Evolutionary conservation across 2,888 invertebrate species (phyloP).

Genomic region (Campaea margaritaria): DNA sequence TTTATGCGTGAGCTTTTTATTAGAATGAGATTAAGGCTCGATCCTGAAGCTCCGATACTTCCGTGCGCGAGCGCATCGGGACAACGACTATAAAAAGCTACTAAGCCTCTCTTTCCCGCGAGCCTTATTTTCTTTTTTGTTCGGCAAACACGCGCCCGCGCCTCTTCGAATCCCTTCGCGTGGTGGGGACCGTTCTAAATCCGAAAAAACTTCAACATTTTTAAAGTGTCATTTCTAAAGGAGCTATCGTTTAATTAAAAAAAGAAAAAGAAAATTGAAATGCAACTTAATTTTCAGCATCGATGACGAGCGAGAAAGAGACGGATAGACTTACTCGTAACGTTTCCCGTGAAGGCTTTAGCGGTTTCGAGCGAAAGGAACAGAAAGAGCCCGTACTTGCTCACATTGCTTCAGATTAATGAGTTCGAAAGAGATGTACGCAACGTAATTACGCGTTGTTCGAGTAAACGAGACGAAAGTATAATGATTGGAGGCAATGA

Average conservation of each 20-base stretch:
- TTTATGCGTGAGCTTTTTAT: conserved; percentile 83
- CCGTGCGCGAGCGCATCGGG: conserved; percentile 82
- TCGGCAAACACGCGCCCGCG: conserved; percentile 68
- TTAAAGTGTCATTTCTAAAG: conserved; percentile 67
- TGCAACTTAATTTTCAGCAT: conserved; percentile 63
- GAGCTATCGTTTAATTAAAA: conserved; percentile 57
- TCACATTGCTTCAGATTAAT: conserved; percentile 69
- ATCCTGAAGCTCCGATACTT: conserved; percentile 81
- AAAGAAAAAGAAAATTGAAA: conserved; percentile 59
- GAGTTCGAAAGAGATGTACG: conserved; percentile 79
- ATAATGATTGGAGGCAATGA: conserved; percentile 79
- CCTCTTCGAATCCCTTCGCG: conserved; percentile 66
- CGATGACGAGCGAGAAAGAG: conserved; percentile 59
- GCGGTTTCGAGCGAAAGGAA: conserved; percentile 72
- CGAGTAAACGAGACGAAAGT: conserved; percentile 81
- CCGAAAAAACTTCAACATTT: conserved; percentile 63
- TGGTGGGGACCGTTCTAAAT: conserved; percentile 68
- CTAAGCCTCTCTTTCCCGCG: conserved; percentile 81
- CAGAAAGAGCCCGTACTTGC: conserved; percentile 67
- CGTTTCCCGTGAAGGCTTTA: conserved; percentile 56
- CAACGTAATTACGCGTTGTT: conserved; percentile 74
- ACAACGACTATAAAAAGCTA: conserved; percentile 82
- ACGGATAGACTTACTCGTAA: conserved; percentile 50
- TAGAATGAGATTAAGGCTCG: conserved; percentile 81
- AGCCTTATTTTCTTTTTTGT: conserved; percentile 77